These are phyloP conservation scores for Parasteatoda lunata DNA, from an alignment of 2,888 invertebrate species.

Conservation along the genomic window DNA sequence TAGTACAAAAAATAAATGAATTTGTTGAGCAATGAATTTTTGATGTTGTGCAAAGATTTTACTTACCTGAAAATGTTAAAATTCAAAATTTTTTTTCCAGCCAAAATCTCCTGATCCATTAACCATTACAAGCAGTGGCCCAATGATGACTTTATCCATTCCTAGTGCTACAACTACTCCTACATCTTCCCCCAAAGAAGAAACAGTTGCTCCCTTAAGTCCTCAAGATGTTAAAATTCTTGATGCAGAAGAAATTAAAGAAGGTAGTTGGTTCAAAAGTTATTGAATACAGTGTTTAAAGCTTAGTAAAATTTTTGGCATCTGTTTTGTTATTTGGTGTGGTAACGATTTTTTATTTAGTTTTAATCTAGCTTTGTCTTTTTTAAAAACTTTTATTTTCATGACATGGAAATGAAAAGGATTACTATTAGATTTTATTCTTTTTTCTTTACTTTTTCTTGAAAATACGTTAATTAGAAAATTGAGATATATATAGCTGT, in stretches of 20 bases:
- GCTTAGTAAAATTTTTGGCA: no score
- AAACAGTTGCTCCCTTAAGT: conserved; percentile 56
- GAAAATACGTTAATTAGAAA: no score
- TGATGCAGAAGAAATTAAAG: conserved; percentile 43
- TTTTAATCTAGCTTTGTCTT: no score
- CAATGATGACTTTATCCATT: conserved; percentile 62
- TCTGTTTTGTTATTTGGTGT: no score
- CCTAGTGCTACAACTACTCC: conserved; percentile 62
- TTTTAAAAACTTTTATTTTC: no score
- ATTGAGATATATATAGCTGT: no score
- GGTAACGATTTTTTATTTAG: no score
- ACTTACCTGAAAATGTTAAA: neutral
- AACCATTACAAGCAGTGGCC: conserved; percentile 66
- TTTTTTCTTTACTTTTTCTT: conserved; percentile 33
- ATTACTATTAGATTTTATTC: no score
- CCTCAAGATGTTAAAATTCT: conserved; percentile 57
- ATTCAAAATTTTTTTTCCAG: neutral
- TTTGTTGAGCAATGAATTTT: neutral
- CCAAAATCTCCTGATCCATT: conserved; percentile 65
- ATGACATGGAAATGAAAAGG: no score
- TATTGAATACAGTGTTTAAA: no score
- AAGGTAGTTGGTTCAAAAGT: conserved; percentile 8
- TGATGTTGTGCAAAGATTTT: conserved; percentile 1
- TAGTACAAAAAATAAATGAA: neutral
- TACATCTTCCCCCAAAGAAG: conserved; percentile 56